These are phyloP conservation scores for Flexamia atlantica DNA, from an alignment of 2,888 invertebrate genomes.

Conservation along the genomic window DNA sequence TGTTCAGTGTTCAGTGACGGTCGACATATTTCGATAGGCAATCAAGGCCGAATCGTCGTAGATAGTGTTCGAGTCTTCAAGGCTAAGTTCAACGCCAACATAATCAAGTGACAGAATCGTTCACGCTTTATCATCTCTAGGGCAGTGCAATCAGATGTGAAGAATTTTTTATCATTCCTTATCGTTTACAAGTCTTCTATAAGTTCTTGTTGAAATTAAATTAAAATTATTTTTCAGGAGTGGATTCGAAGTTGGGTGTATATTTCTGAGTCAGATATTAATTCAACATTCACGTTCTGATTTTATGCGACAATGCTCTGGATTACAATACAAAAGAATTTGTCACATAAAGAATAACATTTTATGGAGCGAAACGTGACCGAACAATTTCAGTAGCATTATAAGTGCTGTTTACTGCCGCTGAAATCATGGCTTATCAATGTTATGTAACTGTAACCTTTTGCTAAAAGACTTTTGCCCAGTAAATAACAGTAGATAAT, in stretches of 20 bases:
- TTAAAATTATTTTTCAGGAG: too few species aligned
- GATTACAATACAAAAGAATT: too few species aligned
- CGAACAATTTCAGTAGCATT: background rate
- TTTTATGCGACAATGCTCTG: too few species aligned
- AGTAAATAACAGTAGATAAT: too few species aligned
- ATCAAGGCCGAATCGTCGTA: conserved; percentile 1
- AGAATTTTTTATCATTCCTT: too few species aligned
- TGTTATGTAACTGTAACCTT: background rate
- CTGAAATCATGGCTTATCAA: background rate
- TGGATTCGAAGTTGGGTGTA: too few species aligned
- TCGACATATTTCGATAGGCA: background rate
- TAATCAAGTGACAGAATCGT: background rate
- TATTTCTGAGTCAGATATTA: too few species aligned
- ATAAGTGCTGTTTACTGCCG: background rate
- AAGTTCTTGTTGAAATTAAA: too few species aligned
- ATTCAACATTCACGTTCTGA: too few species aligned
- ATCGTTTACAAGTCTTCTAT: too few species aligned
- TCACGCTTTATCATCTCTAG: background rate
- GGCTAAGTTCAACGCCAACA: conserved; percentile 5
- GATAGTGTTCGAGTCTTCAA: background rate
- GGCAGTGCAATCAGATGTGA: background rate
- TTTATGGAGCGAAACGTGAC: too few species aligned
- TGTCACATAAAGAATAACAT: too few species aligned
- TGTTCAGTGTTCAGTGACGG: background rate
- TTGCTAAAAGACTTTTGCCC: background rate